phyloP scores from a whole-genome alignment of 2,888 invertebrate species.

The Eupithecia pulchellata region DNA sequence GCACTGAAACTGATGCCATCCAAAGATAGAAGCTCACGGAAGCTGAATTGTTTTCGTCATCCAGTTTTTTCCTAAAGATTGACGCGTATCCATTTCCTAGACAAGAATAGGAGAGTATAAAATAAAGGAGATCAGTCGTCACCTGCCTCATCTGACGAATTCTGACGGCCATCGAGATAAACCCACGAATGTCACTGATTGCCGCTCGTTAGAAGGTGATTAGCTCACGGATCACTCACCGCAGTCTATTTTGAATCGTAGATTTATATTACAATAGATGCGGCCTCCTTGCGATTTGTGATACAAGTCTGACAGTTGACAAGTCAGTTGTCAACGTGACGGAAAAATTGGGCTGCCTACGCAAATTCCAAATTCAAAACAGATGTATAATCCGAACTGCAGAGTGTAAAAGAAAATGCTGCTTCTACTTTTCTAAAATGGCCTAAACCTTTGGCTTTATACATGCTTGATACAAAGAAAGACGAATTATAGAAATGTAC shows the following conservation, averaged over 20 bases:
- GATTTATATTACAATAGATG: conserved; percentile 45
- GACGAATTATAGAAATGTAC: conserved; percentile 13
- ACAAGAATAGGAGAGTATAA: conserved; percentile 73
- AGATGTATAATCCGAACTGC: background rate
- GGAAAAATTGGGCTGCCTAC: conserved; percentile 44
- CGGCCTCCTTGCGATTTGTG: conserved; percentile 54
- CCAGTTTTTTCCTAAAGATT: conserved; percentile 66
- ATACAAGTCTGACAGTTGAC: conserved; percentile 37
- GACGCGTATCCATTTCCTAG: conserved; percentile 83
- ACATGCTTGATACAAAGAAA: conserved; percentile 15
- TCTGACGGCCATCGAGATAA: conserved; percentile 72
- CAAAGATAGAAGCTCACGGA: conserved; percentile 72
- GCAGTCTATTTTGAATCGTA: conserved; percentile 67
- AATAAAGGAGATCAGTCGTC: conserved; percentile 82
- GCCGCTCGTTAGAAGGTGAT: conserved; percentile 83
- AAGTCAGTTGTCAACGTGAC: conserved; percentile 39
- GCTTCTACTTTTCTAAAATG: too few species aligned
- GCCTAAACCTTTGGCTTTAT: too few species aligned
- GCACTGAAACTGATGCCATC: conserved; percentile 67
- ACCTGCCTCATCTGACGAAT: conserved; percentile 59
- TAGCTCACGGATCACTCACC: conserved; percentile 81
- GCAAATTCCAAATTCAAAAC: conserved; percentile 33
- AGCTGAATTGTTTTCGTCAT: conserved; percentile 69
- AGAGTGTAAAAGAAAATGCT: conserved; percentile 7
- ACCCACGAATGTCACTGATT: conserved; percentile 74